Evolutionary conservation across 2,113 vertebrate species (phyloP).

Genomic region (Silurus glanis): DNA sequence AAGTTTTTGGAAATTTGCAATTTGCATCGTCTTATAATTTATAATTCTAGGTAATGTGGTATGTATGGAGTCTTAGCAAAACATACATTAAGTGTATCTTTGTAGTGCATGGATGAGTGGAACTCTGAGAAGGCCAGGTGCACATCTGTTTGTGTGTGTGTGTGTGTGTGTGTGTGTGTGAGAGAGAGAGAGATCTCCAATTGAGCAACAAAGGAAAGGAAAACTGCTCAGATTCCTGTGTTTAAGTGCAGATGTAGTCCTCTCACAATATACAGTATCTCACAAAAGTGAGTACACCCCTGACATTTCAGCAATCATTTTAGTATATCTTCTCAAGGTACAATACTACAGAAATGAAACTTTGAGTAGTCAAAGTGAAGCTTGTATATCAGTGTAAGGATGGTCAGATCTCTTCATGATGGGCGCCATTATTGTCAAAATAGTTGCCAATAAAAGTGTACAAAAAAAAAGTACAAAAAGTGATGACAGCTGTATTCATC

Average conservation of each 20-base stretch:
- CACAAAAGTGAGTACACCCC: no score
- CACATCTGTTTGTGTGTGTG: not conserved
- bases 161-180: not conserved
- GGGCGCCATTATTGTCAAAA: no score
- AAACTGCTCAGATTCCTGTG: conserved; percentile 31
- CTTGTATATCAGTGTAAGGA: no score
- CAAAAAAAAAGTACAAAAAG: no score
- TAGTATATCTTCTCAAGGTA: no score
- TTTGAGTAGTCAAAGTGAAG: no score
- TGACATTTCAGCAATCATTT: no score
- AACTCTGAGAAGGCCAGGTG: conserved; percentile 10
- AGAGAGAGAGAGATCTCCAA: not conserved
- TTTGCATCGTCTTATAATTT: not conserved
- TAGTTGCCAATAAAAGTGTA: no score
- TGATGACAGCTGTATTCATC: no score
- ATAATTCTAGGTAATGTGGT: not conserved
- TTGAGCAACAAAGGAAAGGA: conserved; percentile 29
- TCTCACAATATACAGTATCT: conserved; percentile 37
- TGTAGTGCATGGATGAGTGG: not conserved
- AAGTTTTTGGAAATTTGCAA: not conserved
- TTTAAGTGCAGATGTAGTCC: conserved; percentile 47
- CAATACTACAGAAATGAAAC: no score
- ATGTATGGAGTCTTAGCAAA: not conserved
- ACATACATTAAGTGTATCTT: not conserved
- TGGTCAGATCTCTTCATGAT: no score